These are phyloP conservation scores for Rhinogobius similis DNA, from an alignment of 2,113 vertebrate genomes.

Conservation along the genomic window DNA sequence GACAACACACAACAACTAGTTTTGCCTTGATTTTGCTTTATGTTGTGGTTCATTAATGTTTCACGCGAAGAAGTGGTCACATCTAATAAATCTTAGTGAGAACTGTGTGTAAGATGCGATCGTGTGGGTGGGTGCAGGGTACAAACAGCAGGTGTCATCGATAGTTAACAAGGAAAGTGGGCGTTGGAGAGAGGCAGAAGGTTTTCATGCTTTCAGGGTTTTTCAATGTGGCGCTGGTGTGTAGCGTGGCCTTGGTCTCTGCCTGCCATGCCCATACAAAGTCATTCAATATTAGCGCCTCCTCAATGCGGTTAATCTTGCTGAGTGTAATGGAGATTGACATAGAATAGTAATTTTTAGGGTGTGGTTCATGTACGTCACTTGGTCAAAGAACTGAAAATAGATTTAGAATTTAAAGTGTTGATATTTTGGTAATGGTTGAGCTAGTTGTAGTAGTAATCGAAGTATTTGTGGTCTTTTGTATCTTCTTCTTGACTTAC, in stretches of 20 bases:
- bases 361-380: not conserved
- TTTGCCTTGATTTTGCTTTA: conserved; percentile 6
- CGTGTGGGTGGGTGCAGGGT: conserved; percentile 47
- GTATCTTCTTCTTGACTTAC: too few relatives aligned
- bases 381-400: not conserved
- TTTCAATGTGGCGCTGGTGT: conserved; percentile 28
- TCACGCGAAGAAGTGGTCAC: not conserved
- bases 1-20: conserved; percentile 4
- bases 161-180: not conserved
- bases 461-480: not conserved
- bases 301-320: conserved; percentile 17
- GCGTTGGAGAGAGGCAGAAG: conserved; percentile 15
- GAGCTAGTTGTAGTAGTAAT: not conserved
- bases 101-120: conserved; percentile 50
- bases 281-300: conserved; percentile 8
- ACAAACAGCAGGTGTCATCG: conserved; percentile 2
- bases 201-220: conserved; percentile 31
- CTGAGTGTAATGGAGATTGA: not conserved
- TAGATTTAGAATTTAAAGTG: not conserved
- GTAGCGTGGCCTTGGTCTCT: conserved; percentile 52
- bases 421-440: not conserved
- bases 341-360: not conserved
- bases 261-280: conserved; percentile 47
- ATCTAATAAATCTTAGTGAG: conserved; percentile 29
- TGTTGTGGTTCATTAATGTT: not conserved